These are phyloP conservation scores for Trinectes maculatus DNA, from an alignment of 2,113 vertebrate genomes.

Conservation along the genomic window DNA sequence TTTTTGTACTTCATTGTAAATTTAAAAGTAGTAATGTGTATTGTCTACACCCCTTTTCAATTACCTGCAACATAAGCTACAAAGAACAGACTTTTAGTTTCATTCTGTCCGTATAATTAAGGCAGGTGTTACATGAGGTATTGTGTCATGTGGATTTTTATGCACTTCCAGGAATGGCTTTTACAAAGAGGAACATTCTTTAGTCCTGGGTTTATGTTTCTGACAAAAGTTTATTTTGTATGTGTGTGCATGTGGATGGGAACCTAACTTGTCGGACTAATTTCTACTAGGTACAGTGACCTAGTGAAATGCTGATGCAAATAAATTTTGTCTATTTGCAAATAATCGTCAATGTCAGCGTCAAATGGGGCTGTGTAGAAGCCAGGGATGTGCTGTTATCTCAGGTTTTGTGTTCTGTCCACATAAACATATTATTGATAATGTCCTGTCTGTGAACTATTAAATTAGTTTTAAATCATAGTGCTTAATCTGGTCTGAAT, in stretches of 20 bases:
- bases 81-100: conserved; percentile 59
- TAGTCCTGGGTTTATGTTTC: conserved; percentile 39
- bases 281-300: conserved; percentile 36
- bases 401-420: conserved; percentile 74
- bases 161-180: conserved; percentile 72
- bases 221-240: conserved; percentile 34
- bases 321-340: conserved; percentile 27
- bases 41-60: conserved; percentile 53
- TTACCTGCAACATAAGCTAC: conserved; percentile 77
- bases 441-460: conserved; percentile 36
- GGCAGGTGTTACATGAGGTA: conserved; percentile 49
- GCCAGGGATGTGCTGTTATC: conserved; percentile 52
- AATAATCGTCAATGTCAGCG: conserved; percentile 30
- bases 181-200: conserved; percentile 22
- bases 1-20: conserved; percentile 69
- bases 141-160: conserved; percentile 65
- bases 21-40: conserved; percentile 60
- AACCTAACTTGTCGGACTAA: conserved; percentile 39
- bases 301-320: conserved; percentile 47
- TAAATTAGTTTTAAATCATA: conserved; percentile 13
- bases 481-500: not conserved
- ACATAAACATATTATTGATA: conserved; percentile 60
- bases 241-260: conserved; percentile 28
- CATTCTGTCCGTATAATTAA: conserved; percentile 40
- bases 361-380: conserved; percentile 42